A percentile compares a stretch with the other conserved stretches of the same genome.
phyloP scores from a whole-genome alignment of 2,113 vertebrate species.

The Onychostruthus taczanowskii region DNA sequence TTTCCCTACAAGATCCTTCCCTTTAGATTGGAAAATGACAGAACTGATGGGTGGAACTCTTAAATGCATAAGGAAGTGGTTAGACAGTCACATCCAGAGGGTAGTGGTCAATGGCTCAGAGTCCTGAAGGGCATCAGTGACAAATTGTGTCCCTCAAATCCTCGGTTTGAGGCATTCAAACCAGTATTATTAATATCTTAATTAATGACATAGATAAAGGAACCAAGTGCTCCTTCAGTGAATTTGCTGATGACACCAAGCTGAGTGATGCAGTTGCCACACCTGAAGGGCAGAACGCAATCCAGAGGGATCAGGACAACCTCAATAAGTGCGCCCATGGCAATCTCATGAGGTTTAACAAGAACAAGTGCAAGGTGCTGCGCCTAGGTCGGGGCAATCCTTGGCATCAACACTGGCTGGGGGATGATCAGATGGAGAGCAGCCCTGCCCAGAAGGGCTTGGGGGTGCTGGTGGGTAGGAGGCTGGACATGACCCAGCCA shows the following conservation, averaged over 20 bases:
- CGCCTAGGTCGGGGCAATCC: accelerated
- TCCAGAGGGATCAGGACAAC: neutral
- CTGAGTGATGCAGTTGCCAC: neutral
- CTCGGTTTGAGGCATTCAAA: neutral
- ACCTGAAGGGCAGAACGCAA: neutral
- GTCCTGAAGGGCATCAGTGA: neutral
- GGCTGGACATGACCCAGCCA: neutral
- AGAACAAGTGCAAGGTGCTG: neutral
- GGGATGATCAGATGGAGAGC: neutral
- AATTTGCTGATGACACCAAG: neutral
- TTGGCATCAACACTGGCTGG: neutral
- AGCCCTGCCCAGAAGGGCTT: neutral
- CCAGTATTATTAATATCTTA: neutral
- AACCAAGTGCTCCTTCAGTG: neutral
- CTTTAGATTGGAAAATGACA: neutral
- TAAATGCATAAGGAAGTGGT: neutral
- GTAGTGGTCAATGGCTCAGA: neutral
- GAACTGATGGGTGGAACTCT: neutral
- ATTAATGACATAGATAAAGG: neutral
- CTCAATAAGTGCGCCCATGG: neutral
- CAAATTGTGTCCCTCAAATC: neutral
- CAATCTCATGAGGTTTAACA: neutral
- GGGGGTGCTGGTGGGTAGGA: accelerated
- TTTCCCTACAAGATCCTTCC: neutral
- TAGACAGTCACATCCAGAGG: neutral